These are phyloP conservation scores for Solenodon paradoxus DNA, from an alignment of 2,113 vertebrate genomes.

Conservation along the genomic window DNA sequence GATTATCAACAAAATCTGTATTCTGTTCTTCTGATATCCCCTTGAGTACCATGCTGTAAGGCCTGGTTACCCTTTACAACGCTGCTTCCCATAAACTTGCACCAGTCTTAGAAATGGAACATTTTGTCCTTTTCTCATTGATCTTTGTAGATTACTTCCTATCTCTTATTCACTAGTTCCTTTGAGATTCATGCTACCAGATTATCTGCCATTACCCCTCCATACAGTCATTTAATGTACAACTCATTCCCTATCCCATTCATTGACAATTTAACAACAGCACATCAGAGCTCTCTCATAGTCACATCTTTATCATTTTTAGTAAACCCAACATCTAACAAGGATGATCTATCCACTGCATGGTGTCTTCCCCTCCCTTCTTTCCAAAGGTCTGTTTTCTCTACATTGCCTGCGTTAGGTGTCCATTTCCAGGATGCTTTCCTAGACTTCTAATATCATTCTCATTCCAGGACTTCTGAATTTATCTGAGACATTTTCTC, in stretches of 20 bases:
- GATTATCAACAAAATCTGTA: neutral
- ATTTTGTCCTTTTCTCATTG: neutral
- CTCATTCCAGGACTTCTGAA: neutral
- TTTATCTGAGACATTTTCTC: neutral
- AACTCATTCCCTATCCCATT: neutral
- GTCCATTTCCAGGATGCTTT: neutral
- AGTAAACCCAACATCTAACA: neutral
- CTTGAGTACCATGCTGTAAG: neutral
- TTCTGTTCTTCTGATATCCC: neutral
- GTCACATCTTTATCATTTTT: neutral
- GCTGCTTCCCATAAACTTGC: neutral
- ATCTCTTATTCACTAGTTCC: neutral
- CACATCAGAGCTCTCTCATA: neutral
- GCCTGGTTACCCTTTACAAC: neutral
- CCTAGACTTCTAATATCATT: neutral
- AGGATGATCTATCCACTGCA: neutral
- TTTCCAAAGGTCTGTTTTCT: neutral
- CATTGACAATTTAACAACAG: neutral
- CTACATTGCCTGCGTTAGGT: fast-evolving
- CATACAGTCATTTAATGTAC: neutral
- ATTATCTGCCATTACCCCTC: too few species aligned
- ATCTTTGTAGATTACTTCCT: neutral
- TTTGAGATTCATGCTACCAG: neutral
- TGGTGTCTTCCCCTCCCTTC: neutral
- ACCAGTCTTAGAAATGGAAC: neutral